Base-by-base conservation (phyloP, 2,888 invertebrate species). In the Pinctada fucata region DNA sequence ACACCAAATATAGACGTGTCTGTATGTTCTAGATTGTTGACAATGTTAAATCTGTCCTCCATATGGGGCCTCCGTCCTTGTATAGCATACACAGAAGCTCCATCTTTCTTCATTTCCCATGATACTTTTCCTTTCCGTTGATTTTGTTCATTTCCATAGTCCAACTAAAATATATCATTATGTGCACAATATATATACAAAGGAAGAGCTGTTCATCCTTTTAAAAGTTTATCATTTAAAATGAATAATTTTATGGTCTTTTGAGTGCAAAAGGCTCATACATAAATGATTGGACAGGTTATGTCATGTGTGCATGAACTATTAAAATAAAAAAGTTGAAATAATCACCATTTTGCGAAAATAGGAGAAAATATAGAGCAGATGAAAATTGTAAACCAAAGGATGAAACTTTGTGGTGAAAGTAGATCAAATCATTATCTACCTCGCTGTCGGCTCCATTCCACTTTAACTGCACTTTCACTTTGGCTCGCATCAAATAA, bases 31-130 rank as follows among this genome's bases (percentile, higher is more conserved):
- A 97, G 95, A 90, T 97, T 95, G 92, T 96, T 96, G 85, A 97
- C 95, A 75, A 97, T 95, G 77, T 97, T 96, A 92, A 97, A 98
- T 90, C 97, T 94, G 93, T 98, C 98, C 94, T 98, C 98, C 98
- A 98, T 98, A 85, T 96, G 96, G 82, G 96, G 95, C 89, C 98
- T 94, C 83, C 97, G 94, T 2, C 98, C 98, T 93, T 97, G 96
- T 82, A 98, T 95, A 50, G 98, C 97, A 93, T 96, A 98, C 67
- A 96, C 97, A 50, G 97, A 96, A 86, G 96, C 95, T 82, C 95
- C 94, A 4, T 95, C 94, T 72, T 95, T 95, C 89, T 95, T 95
- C 81, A 96, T 93, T 90, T 97, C 96, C 97, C 97, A 97, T 3
- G 91, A 90, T 1, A 88, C 88, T 75, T 86, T 88, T 5, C 77